phyloP scores from a whole-genome alignment of 2,888 invertebrate genomes.

The Adineta ricciae region DNA sequence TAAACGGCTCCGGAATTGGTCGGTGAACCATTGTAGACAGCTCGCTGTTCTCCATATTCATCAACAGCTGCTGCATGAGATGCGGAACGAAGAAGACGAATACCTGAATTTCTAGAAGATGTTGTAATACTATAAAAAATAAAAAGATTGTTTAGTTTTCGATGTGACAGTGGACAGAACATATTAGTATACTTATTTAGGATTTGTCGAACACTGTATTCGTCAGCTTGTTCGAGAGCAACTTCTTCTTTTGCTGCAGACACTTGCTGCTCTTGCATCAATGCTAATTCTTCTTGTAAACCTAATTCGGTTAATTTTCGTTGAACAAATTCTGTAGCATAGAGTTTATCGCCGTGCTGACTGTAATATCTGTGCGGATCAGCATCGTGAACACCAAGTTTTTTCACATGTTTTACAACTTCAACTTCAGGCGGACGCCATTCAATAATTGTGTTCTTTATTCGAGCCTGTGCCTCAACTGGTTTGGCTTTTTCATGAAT shows the following conservation, averaged over 20 bases:
- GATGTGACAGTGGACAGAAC: too few relatives aligned
- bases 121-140: not conserved
- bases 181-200: not conserved
- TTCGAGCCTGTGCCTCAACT: not conserved
- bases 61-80: not conserved
- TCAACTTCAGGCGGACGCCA: conserved; percentile 31
- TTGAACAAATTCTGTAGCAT: conserved; percentile 11
- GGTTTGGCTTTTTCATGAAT: conserved; percentile 27
- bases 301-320: conserved; percentile 17
- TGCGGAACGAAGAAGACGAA: not conserved
- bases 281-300: conserved; percentile 3
- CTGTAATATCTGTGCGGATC: conserved; percentile 25
- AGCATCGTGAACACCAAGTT: conserved; percentile 23
- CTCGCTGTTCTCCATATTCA: not conserved
- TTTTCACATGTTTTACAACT: conserved; percentile 28
- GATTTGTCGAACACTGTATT: not conserved
- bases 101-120: not conserved
- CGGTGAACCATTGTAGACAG: not conserved
- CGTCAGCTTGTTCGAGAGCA: not conserved
- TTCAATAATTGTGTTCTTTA: conserved; percentile 27
- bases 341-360: conserved; percentile 24
- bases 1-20: not conserved
- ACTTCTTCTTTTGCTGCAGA: not conserved
- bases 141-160: too few relatives aligned
- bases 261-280: not conserved